phyloP scores from a whole-genome alignment of 2,797 vertebrate species.

The Pyrocephalus nanus region DNA sequence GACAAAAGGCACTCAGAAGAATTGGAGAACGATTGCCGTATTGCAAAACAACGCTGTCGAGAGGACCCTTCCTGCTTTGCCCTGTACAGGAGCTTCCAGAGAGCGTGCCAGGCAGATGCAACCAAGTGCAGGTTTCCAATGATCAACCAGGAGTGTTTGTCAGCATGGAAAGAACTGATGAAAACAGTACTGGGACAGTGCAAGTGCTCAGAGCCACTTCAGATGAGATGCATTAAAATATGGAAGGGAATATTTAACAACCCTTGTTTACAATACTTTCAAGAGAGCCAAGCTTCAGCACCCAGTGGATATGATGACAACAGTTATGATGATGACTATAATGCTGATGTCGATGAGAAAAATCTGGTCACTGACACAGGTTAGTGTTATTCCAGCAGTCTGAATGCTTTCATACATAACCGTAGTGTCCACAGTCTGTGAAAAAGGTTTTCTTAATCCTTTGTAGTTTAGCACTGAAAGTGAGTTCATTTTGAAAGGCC shows the following conservation, averaged over 20 bases:
- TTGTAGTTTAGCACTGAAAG: not conserved
- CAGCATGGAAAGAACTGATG: constrained; percentile 59
- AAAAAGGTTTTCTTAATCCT: not conserved
- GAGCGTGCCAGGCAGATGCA: constrained; percentile 14
- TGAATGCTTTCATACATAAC: not conserved
- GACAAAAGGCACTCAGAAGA: rapidly evolving
- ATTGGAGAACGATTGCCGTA: constrained; percentile 4
- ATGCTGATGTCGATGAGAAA: not conserved
- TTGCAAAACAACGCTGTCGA: constrained; percentile 49
- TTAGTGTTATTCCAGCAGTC: constrained; percentile 24
- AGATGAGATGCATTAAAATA: constrained; percentile 57
- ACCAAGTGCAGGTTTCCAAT: constrained; percentile 7
- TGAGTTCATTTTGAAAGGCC: not conserved
- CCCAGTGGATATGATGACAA: not conserved
- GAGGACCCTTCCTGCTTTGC: constrained; percentile 47
- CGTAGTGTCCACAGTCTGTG: not conserved
- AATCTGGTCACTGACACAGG: constrained; percentile 2
- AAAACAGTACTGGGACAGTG: constrained; percentile 67
- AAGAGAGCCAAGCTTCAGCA: not conserved
- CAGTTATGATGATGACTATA: not conserved
- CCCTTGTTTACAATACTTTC: constrained; percentile 46
- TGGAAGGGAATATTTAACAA: constrained; percentile 73
- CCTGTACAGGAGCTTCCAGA: constrained; percentile 62
- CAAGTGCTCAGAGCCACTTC: constrained; percentile 54
- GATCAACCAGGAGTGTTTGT: constrained; percentile 35